phyloP scores from a whole-genome alignment of 2,797 vertebrate species.

The Alcedo quadribrachys region DNA sequence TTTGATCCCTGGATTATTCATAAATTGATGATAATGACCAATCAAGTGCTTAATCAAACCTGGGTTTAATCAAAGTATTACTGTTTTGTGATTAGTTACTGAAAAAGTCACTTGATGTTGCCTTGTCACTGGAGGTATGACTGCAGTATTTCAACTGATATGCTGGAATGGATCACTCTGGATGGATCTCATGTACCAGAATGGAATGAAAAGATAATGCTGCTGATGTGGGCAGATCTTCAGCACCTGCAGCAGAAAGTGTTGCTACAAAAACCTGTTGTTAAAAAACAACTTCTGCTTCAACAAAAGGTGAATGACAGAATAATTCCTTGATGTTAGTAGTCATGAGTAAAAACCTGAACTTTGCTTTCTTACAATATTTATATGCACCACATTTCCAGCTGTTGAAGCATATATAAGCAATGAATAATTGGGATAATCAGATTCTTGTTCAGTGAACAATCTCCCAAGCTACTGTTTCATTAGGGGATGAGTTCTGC shows the following conservation, averaged over 20 bases:
- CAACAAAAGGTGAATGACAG: background rate
- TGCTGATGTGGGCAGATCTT: background rate
- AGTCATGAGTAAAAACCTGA: background rate
- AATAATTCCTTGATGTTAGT: background rate
- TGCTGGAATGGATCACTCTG: background rate
- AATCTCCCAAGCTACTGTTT: background rate
- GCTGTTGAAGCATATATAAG: background rate
- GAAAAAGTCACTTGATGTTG: slow-evolving; percentile 5
- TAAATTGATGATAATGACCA: background rate
- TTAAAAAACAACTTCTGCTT: background rate
- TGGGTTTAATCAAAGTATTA: slow-evolving; percentile 15
- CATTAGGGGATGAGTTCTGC: background rate
- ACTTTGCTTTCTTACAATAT: slow-evolving; percentile 1
- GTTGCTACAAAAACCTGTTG: background rate
- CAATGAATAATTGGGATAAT: background rate
- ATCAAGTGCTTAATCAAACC: slow-evolving; percentile 43
- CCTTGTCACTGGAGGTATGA: background rate
- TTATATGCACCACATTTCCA: background rate
- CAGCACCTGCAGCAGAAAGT: background rate
- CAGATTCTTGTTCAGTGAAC: background rate
- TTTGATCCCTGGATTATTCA: slow-evolving; percentile 25
- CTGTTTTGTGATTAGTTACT: background rate
- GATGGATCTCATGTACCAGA: background rate
- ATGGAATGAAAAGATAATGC: background rate
- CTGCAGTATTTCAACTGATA: background rate